A percentile compares a stretch with the other conserved stretches of the same genome.
These are phyloP conservation scores for Petrolisthes manimaculis DNA, from an alignment of 2,888 invertebrate genomes.

Conservation along the genomic window DNA sequence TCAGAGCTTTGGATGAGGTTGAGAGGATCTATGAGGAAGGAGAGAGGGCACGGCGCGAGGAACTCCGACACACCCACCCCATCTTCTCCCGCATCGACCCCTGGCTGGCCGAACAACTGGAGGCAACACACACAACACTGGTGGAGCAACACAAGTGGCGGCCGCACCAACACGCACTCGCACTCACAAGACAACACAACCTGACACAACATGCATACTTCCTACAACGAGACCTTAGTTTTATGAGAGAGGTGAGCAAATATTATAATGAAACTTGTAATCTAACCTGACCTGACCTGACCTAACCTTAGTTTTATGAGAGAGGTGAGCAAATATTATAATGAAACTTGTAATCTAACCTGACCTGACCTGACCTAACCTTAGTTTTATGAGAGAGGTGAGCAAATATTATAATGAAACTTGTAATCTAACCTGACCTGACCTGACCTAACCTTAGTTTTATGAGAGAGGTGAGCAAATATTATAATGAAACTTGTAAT, in stretches of 20 bases:
- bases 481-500: no score
- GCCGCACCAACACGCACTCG: conserved; percentile 67
- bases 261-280: no score
- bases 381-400: conserved; percentile 83
- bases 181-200: conserved; percentile 69
- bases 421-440: no score
- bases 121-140: conserved; percentile 51
- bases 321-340: conserved; percentile 73
- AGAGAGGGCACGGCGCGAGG: conserved; percentile 77
- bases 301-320: conserved; percentile 88
- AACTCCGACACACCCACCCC: conserved; percentile 79
- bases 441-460: conserved; percentile 86
- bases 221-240: conserved; percentile 79
- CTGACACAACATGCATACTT: conserved; percentile 71
- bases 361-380: no score
- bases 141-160: conserved; percentile 64
- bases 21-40: conserved; percentile 71
- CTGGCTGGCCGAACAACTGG: conserved; percentile 80
- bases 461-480: conserved; percentile 78
- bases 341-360: no score
- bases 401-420: no score
- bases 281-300: no score
- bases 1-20: conserved; percentile 64
- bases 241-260: conserved; percentile 79
- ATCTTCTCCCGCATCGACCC: conserved; percentile 82